Conservation (phyloP, 2,888 invertebrate genomes). For the Idaea biselata region DNA sequence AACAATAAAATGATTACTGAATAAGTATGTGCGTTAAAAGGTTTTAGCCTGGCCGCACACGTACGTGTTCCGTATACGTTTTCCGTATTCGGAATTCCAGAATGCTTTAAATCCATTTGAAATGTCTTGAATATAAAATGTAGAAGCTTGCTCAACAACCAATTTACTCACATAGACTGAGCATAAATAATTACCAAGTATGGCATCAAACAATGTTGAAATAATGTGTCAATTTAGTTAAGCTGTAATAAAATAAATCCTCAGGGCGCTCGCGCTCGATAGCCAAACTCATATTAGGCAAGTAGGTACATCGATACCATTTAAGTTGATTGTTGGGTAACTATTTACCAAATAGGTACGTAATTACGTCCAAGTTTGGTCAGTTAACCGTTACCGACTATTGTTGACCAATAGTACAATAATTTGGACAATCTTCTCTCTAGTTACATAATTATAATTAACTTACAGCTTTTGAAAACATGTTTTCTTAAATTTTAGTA, state of each 20-base stretch:
- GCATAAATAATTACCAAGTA: background rate
- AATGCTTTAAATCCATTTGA: too few species aligned
- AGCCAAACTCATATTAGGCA: background rate
- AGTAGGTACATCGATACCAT: background rate
- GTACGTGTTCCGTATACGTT: too few species aligned
- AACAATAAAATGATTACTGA: too few species aligned
- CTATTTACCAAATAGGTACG: slow-evolving; percentile 4
- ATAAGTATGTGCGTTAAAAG: too few species aligned
- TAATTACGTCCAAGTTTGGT: slow-evolving; percentile 3
- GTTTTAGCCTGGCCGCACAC: too few species aligned
- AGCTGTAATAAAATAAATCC: background rate
- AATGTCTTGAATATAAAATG: too few species aligned
- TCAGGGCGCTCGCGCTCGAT: background rate
- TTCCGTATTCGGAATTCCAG: too few species aligned
- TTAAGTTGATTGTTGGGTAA: background rate
- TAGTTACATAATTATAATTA: background rate
- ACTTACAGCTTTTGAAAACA: background rate
- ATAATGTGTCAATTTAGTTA: background rate
- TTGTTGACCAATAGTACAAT: background rate
- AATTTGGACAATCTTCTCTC: background rate
- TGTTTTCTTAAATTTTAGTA: too few species aligned
- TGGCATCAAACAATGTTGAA: background rate
- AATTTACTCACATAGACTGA: background rate
- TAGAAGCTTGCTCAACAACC: background rate
- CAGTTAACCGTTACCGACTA: slow-evolving; percentile 2